Percentiles rank a stretch among this genome's conserved stretches.
Conservation (phyloP, 2,113 vertebrate genomes). For the Ochotona princeps region DNA sequence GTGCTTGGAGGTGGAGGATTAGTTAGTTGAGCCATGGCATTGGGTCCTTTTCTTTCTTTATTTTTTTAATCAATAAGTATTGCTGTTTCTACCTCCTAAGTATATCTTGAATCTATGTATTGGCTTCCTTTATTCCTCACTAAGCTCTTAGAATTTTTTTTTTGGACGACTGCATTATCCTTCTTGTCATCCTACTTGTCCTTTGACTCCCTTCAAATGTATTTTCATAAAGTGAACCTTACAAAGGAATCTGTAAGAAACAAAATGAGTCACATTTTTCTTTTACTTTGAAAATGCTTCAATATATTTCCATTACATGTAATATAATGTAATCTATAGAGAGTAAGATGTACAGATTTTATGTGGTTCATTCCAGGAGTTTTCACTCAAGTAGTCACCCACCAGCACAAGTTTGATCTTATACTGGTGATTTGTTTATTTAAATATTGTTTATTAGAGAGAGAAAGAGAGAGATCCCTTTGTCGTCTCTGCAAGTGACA, state of each 20-base stretch:
- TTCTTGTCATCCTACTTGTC: not conserved
- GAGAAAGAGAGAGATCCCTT: too few species aligned
- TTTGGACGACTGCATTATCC: not conserved
- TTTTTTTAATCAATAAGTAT: not conserved
- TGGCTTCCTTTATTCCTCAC: not conserved
- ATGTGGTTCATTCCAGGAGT: not conserved
- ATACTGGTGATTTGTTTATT: not conserved
- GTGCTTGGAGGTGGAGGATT: too few species aligned
- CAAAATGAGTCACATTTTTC: not conserved
- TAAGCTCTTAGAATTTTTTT: not conserved
- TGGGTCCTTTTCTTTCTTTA: not conserved
- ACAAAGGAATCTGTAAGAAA: slow-evolving; percentile 26
- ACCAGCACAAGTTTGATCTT: not conserved
- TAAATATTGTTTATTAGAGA: too few species aligned
- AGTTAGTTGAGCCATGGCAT: too few species aligned
- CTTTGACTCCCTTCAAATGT: not conserved
- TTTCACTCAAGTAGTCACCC: not conserved
- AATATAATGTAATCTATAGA: not conserved
- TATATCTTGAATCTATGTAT: not conserved
- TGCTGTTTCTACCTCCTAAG: not conserved
- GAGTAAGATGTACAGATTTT: not conserved
- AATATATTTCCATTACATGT: not conserved
- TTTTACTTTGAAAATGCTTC: not conserved
- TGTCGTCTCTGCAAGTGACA: too few species aligned
- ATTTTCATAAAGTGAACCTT: not conserved